Conservation (phyloP, 2,113 vertebrate genomes). For the Atractosteus spatula region DNA sequence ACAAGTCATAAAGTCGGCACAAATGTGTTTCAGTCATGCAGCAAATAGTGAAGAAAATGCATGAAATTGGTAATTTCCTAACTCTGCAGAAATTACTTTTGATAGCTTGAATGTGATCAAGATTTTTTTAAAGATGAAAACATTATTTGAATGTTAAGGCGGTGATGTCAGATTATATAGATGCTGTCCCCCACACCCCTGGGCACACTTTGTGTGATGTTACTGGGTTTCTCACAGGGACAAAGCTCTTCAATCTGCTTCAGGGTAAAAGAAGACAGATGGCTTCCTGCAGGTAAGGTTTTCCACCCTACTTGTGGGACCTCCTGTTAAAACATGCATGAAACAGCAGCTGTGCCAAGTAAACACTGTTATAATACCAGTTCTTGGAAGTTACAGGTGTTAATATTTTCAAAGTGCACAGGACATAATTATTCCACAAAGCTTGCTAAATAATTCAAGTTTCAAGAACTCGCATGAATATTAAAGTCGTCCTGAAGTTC, state of each 20-base stretch:
- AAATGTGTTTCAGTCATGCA: slow-evolving; percentile 34
- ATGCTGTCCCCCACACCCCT: too few relatives aligned
- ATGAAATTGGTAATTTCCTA: not conserved
- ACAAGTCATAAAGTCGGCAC: slow-evolving; percentile 37
- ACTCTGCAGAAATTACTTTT: slow-evolving; percentile 6
- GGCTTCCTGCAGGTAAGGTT: not conserved
- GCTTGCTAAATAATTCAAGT: not conserved
- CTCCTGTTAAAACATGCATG: slow-evolving; percentile 5
- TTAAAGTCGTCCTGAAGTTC: too few relatives aligned
- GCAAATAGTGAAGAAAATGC: not conserved
- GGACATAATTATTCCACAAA: not conserved
- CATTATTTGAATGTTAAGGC: too few relatives aligned
- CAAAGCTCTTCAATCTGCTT: not conserved
- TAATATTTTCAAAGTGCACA: not conserved
- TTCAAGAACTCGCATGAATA: not conserved
- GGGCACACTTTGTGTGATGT: too few relatives aligned
- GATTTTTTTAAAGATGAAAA: not conserved
- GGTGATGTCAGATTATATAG: too few relatives aligned
- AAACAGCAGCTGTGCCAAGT: not conserved
- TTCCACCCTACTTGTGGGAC: not conserved
- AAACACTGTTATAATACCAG: not conserved
- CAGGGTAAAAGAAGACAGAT: slow-evolving; percentile 1
- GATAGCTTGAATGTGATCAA: not conserved
- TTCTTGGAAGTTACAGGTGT: slow-evolving; percentile 1
- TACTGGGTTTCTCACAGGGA: too few relatives aligned